Conservation (phyloP, 2,113 vertebrate species). For the Pseudolaguvia tuberculata region DNA sequence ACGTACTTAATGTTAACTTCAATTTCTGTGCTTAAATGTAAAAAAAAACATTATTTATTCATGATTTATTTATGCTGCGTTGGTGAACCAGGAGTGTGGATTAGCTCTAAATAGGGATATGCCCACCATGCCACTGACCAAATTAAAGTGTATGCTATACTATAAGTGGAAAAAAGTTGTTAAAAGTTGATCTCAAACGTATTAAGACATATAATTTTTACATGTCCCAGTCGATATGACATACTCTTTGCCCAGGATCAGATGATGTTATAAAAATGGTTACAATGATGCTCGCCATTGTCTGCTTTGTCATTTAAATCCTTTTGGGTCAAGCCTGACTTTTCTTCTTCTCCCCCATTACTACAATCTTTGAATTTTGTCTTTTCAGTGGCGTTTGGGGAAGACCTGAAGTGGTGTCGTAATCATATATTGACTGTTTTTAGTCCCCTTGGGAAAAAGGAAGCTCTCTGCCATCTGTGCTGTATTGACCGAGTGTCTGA, state of each 20-base stretch:
- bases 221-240: not conserved
- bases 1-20: not conserved
- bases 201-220: no score
- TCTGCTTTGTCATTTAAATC: constrained; percentile 1
- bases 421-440: constrained; percentile 20
- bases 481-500: constrained; percentile 8
- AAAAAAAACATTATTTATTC: not conserved
- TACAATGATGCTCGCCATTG: not conserved
- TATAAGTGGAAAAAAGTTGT: no score
- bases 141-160: not conserved
- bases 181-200: no score
- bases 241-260: not conserved
- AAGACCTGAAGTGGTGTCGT: not conserved
- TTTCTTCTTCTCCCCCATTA: not conserved
- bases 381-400: not conserved
- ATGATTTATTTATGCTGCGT: not conserved
- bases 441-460: constrained; percentile 6
- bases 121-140: not conserved
- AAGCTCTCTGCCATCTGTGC: constrained; percentile 25
- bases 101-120: not conserved
- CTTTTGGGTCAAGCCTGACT: not conserved
- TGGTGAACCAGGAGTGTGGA: not conserved
- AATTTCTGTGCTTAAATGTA: not conserved
- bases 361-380: not conserved
- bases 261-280: not conserved